phyloP scores from a whole-genome alignment of 2,797 vertebrate genomes.

The Cynodonichthys magdalenae region DNA sequence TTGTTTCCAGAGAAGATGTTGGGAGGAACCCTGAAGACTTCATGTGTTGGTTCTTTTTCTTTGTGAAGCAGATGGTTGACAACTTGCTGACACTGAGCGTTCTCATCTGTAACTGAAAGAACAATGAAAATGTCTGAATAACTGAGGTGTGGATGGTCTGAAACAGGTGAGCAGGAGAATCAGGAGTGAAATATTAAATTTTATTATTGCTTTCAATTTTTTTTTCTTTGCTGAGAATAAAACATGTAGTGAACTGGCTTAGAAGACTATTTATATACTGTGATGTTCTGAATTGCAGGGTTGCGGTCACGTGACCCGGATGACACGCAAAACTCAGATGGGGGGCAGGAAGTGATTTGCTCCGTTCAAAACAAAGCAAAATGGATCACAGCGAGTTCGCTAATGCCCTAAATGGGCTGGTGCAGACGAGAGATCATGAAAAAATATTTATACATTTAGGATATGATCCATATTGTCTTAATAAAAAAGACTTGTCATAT shows the following conservation, averaged over 20 bases:
- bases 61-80: slow-evolving; percentile 48
- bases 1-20: slow-evolving; percentile 61
- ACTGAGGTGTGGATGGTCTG: slow-evolving; percentile 11
- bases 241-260: neutral
- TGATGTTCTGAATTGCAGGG: too few relatives aligned
- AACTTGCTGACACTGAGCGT: slow-evolving; percentile 45
- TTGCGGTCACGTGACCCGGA: too few relatives aligned
- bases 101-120: slow-evolving; percentile 46
- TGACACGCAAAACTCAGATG: too few relatives aligned
- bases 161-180: slow-evolving; percentile 12
- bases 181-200: slow-evolving; percentile 4
- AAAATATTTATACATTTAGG: too few relatives aligned
- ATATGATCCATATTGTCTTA: too few relatives aligned
- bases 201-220: slow-evolving; percentile 8
- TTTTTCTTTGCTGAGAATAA: neutral
- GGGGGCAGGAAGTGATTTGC: too few relatives aligned
- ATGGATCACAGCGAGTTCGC: too few relatives aligned
- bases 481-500: too few relatives aligned
- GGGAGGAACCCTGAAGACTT: slow-evolving; percentile 54
- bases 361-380: too few relatives aligned
- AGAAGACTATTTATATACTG: too few relatives aligned
- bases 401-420: too few relatives aligned
- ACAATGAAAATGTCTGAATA: slow-evolving; percentile 41
- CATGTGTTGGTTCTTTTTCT: slow-evolving; percentile 22
- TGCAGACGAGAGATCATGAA: too few relatives aligned